Evolutionary conservation across 2,888 invertebrate genomes (phyloP).

Genomic region (Meloe dianella): DNA sequence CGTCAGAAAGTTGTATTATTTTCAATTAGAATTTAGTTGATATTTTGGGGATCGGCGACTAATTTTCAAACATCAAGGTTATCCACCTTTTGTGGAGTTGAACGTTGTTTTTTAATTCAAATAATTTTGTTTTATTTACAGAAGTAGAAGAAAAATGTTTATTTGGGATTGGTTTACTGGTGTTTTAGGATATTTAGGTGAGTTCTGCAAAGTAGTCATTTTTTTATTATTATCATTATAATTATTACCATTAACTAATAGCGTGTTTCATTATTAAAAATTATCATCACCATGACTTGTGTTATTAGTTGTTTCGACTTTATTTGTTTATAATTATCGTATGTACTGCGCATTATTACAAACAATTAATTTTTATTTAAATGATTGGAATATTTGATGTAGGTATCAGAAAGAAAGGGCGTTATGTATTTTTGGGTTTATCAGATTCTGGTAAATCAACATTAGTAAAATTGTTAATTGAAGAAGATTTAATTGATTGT

Average conservation of each 20-base stretch:
- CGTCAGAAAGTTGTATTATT: not conserved
- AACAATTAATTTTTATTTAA: constrained; percentile 42
- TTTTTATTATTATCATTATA: not conserved
- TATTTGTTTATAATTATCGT: constrained; percentile 3
- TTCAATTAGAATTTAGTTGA: not conserved
- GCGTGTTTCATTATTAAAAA: not conserved
- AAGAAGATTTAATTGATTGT: constrained; percentile 57
- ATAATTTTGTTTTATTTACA: constrained; percentile 31
- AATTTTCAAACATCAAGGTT: not conserved
- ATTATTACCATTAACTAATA: not conserved
- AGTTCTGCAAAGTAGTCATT: constrained; percentile 60
- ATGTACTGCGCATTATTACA: constrained; percentile 13
- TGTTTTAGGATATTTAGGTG: constrained; percentile 91
- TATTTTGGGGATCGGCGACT: not conserved
- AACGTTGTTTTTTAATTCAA: not conserved
- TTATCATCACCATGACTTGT: not conserved
- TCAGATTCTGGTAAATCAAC: constrained; percentile 58
- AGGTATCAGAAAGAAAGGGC: constrained; percentile 48
- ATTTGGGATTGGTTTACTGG: constrained; percentile 97
- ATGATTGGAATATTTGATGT: constrained; percentile 43
- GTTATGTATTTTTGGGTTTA: constrained; percentile 57
- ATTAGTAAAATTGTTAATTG: constrained; percentile 54
- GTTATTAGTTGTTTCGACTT: not conserved
- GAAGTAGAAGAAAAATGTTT: constrained; percentile 70
- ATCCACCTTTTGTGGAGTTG: not conserved